These are phyloP conservation scores for Pinna nobilis DNA, from an alignment of 1,140 invertebrate genomes.

Conservation along the genomic window DNA sequence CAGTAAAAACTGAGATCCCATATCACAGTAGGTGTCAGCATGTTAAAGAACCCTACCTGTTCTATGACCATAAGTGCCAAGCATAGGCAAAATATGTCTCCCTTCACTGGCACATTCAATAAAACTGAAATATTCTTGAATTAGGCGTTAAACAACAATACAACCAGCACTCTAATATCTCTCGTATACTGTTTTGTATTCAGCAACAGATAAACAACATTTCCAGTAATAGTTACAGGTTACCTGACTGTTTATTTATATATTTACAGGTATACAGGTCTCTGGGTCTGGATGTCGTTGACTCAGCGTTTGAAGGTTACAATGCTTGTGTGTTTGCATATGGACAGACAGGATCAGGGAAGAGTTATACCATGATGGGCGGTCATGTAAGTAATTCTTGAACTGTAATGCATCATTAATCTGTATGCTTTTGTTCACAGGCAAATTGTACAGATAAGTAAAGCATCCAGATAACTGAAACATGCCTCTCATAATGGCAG, in stretches of 20 bases:
- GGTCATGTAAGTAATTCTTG: slow-evolving; percentile 69
- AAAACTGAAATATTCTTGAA: too few relatives aligned
- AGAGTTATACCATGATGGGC: slow-evolving; percentile 84
- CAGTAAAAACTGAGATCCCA: too few relatives aligned
- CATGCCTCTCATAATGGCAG: too few relatives aligned
- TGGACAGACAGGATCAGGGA: slow-evolving; percentile 95
- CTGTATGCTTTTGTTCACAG: too few relatives aligned
- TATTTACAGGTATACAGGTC: slow-evolving; percentile 83
- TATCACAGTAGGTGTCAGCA: too few relatives aligned
- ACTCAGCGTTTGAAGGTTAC: slow-evolving; percentile 88
- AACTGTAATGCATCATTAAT: not conserved
- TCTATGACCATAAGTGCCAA: too few relatives aligned
- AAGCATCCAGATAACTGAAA: too few relatives aligned
- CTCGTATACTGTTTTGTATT: not conserved
- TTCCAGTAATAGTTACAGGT: not conserved
- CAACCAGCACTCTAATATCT: not conserved
- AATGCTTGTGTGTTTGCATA: slow-evolving; percentile 98
- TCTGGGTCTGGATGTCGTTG: slow-evolving; percentile 90
- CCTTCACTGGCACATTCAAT: too few relatives aligned
- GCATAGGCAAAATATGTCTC: too few relatives aligned
- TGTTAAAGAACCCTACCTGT: too few relatives aligned
- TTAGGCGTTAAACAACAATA: too few relatives aligned
- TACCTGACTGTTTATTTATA: not conserved
- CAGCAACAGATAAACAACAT: not conserved
- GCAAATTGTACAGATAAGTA: too few relatives aligned